Evolutionary conservation across 2,888 invertebrate genomes (phyloP).

Genomic region (Tetragnatha montana): DNA sequence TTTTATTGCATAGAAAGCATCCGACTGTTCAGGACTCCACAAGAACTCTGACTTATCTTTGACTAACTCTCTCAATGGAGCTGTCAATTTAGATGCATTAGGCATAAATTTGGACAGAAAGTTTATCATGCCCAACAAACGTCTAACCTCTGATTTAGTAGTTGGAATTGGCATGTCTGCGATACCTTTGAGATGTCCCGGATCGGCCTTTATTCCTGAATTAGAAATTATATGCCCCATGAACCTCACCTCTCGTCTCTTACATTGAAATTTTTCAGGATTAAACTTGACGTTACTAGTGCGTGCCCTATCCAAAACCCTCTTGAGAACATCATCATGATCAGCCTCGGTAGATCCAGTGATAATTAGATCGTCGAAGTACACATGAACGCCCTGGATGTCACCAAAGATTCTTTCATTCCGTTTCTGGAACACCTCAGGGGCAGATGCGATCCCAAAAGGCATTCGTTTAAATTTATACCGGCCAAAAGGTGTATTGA

Average conservation of each 20-base stretch:
- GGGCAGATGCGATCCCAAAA: conserved; percentile 19
- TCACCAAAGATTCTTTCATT: conserved; percentile 23
- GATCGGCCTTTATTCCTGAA: too few relatives aligned
- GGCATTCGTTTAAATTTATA: background rate
- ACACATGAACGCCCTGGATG: conserved; percentile 17
- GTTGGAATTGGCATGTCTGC: too few relatives aligned
- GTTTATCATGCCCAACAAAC: too few relatives aligned
- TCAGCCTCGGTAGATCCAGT: background rate
- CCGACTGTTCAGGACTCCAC: too few relatives aligned
- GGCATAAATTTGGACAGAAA: too few relatives aligned
- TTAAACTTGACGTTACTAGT: conserved; percentile 19
- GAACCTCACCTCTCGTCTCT: background rate
- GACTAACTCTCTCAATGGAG: too few relatives aligned
- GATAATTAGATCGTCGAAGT: conserved; percentile 23
- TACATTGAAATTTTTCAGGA: conserved; percentile 10
- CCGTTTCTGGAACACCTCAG: conserved; percentile 10
- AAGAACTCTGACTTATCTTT: too few relatives aligned
- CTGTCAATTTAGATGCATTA: too few relatives aligned
- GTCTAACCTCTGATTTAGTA: too few relatives aligned
- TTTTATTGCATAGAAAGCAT: too few relatives aligned
- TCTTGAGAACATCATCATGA: background rate
- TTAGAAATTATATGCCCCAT: background rate
- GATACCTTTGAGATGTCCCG: too few relatives aligned
- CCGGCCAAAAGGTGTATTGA: conserved; percentile 15
- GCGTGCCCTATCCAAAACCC: background rate